Evolutionary conservation across 2,113 vertebrate genomes (phyloP).

Genomic region (Gadus macrocephalus): DNA sequence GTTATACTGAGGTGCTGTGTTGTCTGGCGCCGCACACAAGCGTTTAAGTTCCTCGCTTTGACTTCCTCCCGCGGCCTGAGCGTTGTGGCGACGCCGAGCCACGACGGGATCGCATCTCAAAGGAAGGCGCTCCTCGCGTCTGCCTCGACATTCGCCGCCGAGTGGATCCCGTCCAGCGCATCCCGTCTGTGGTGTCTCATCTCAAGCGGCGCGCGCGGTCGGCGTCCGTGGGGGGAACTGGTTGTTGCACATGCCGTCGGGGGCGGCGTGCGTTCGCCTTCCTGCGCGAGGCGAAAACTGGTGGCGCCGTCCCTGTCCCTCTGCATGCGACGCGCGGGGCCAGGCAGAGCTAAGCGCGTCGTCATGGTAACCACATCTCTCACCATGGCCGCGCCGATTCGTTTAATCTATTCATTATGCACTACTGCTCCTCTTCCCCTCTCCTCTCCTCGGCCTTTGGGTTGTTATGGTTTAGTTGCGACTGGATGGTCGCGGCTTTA

Average conservation of each 20-base stretch:
- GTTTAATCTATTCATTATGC: slow-evolving; percentile 49
- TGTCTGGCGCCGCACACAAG: slow-evolving; percentile 24
- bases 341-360: slow-evolving; percentile 35
- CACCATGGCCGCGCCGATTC: slow-evolving; percentile 34
- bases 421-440: slow-evolving; percentile 38
- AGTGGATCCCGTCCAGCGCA: too few relatives aligned
- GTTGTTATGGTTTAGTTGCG: too few relatives aligned
- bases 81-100: not conserved
- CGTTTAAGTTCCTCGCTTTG: slow-evolving; percentile 2
- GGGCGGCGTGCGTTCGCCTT: not conserved
- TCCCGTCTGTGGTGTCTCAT: too few relatives aligned
- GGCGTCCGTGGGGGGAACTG: too few relatives aligned
- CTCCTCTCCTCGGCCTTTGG: not conserved
- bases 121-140: too few relatives aligned
- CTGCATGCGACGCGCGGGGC: slow-evolving; percentile 15
- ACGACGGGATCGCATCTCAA: not conserved
- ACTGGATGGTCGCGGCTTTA: too few relatives aligned
- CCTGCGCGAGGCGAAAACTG: not conserved
- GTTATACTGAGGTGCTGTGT: slow-evolving; percentile 18
- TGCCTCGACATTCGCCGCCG: too few relatives aligned
- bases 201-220: too few relatives aligned
- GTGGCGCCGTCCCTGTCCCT: not conserved
- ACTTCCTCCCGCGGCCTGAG: too few relatives aligned
- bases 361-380: slow-evolving; percentile 62
- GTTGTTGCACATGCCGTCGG: too few relatives aligned